These are phyloP conservation scores for Premnoplex brunnescens DNA, from an alignment of 2,797 vertebrate species.

Conservation along the genomic window DNA sequence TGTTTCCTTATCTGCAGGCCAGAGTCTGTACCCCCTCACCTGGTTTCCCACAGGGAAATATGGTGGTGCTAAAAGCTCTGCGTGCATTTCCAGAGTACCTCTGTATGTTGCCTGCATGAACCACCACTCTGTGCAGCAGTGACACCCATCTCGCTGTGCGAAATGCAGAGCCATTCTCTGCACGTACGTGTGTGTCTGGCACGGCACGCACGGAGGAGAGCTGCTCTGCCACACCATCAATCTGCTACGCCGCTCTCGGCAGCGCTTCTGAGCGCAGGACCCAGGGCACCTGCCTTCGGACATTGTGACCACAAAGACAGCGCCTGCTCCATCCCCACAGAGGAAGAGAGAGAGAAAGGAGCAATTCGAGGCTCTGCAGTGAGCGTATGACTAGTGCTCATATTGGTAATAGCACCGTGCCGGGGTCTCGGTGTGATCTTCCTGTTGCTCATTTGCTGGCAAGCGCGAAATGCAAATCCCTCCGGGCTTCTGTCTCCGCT, in stretches of 20 bases:
- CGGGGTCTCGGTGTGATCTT: slow-evolving; percentile 55
- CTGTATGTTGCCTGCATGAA: rapidly evolving
- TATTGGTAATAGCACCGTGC: slow-evolving; percentile 34
- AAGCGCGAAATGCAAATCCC: slow-evolving; percentile 70
- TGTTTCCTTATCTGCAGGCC: neutral
- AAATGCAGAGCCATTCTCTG: neutral
- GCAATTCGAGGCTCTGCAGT: neutral
- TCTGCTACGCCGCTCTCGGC: rapidly evolving
- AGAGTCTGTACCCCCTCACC: neutral
- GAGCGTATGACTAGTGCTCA: neutral
- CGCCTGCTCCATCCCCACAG: neutral
- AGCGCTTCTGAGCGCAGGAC: neutral
- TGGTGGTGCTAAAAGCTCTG: neutral
- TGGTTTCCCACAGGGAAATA: neutral
- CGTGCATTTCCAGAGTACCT: rapidly evolving
- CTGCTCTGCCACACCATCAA: rapidly evolving
- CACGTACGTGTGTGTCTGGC: neutral
- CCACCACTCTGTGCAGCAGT: neutral
- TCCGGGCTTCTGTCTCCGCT: slow-evolving; percentile 63
- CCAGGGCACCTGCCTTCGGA: neutral
- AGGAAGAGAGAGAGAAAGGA: neutral
- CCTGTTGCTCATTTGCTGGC: slow-evolving; percentile 69
- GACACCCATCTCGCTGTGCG: neutral
- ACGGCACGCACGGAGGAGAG: rapidly evolving
- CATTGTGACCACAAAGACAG: rapidly evolving